Evolutionary conservation across 2,113 vertebrate genomes (phyloP).

Genomic region (Phylloscopus whistleri): DNA sequence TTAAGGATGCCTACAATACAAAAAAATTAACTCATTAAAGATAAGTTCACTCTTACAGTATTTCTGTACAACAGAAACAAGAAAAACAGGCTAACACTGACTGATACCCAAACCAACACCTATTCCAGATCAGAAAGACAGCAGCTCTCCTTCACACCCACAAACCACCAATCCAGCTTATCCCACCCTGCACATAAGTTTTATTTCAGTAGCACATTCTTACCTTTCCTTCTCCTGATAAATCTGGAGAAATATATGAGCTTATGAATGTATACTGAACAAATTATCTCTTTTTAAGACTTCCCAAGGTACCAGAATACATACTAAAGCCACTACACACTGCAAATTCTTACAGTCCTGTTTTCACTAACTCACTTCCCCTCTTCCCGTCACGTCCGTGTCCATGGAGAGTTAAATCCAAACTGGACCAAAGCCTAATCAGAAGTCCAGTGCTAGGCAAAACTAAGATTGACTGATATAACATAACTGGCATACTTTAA

Average conservation of each 20-base stretch:
- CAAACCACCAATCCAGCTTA: neutral
- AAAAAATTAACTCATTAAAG: slow-evolving; percentile 24
- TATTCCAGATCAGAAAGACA: neutral
- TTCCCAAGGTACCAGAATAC: neutral
- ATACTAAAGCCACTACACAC: neutral
- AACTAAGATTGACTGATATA: neutral
- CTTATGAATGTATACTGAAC: neutral
- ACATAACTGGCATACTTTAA: neutral
- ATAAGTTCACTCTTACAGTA: neutral
- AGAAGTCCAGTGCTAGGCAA: neutral
- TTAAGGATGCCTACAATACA: slow-evolving; percentile 81
- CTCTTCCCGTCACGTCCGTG: neutral
- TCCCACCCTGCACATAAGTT: neutral
- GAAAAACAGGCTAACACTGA: neutral
- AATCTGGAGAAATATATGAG: neutral
- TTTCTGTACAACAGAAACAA: neutral
- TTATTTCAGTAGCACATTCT: neutral
- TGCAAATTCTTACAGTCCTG: neutral
- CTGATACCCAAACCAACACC: neutral
- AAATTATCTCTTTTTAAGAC: neutral
- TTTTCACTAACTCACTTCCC: neutral
- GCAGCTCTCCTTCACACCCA: neutral
- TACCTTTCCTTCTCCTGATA: neutral
- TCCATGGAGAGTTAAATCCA: neutral
- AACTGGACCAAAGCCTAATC: neutral